phyloP scores from a whole-genome alignment of 2,888 invertebrate genomes.

The Microplitis deprimator region DNA sequence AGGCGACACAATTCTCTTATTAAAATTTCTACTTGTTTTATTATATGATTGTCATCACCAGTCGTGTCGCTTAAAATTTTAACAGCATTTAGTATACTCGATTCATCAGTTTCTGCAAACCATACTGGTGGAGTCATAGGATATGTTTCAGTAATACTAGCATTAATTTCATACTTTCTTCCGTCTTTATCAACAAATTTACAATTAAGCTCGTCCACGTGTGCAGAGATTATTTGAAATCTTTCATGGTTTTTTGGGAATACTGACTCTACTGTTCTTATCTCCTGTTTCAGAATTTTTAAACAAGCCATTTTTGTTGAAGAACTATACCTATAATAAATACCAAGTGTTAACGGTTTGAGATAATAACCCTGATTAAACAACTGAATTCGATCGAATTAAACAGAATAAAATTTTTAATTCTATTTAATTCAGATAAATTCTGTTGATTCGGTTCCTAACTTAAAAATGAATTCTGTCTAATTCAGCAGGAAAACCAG shows the following conservation, averaged over 20 bases:
- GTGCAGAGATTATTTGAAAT: conserved; percentile 98
- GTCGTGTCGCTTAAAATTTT: conserved; percentile 94
- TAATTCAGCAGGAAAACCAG: too few relatives aligned
- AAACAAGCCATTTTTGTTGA: conserved; percentile 90
- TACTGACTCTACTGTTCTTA: conserved; percentile 95
- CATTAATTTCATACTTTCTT: conserved; percentile 96
- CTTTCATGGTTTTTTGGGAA: conserved; percentile 97
- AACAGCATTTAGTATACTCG: conserved; percentile 93
- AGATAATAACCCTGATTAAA: too few relatives aligned
- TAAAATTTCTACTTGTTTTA: conserved; percentile 91
- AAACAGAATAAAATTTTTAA: too few relatives aligned
- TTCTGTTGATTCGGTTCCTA: too few relatives aligned
- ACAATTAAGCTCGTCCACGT: conserved; percentile 99
- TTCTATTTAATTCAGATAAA: too few relatives aligned
- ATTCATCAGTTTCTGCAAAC: conserved; percentile 98
- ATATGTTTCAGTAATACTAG: conserved; percentile 99
- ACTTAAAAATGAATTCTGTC: too few relatives aligned
- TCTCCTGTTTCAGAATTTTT: conserved; percentile 98
- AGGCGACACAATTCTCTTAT: conserved; percentile 92
- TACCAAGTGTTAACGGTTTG: too few relatives aligned
- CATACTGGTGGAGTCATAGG: conserved; percentile 98
- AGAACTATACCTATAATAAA: too few relatives aligned
- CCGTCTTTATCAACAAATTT: conserved; percentile 96
- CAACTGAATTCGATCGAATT: too few relatives aligned
- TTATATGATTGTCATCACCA: conserved; percentile 91